These are phyloP conservation scores for Andricus curvator DNA, from an alignment of 2,888 invertebrate species.

Conservation along the genomic window DNA sequence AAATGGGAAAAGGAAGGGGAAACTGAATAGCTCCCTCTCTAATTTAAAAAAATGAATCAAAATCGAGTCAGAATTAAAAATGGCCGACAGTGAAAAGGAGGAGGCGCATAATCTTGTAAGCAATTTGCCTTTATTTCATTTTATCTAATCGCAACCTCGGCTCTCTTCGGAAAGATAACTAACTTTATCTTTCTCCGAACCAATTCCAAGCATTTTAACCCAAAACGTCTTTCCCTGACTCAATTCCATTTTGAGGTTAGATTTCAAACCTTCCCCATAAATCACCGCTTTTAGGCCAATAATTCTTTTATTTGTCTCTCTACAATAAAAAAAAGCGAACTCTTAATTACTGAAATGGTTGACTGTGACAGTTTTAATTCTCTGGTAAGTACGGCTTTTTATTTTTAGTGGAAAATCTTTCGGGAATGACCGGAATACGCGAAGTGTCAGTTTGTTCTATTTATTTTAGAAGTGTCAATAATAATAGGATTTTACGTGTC, in stretches of 20 bases:
- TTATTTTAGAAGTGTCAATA: neutral
- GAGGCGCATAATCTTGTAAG: constrained; percentile 87
- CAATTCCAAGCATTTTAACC: constrained; percentile 53
- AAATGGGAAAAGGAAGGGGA: neutral
- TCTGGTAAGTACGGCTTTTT: neutral
- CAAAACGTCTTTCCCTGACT: constrained; percentile 4
- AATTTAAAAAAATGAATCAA: neutral
- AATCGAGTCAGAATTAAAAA: constrained; percentile 68
- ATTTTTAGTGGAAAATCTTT: neutral
- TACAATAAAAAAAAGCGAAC: neutral
- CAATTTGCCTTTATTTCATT: constrained; percentile 72
- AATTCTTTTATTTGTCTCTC: neutral
- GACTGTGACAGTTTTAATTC: constrained; percentile 35
- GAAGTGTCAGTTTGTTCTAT: neutral
- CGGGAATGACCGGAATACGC: neutral
- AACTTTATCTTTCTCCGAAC: constrained; percentile 61
- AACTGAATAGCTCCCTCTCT: constrained; percentile 1
- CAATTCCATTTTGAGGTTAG: constrained; percentile 49
- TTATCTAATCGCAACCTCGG: constrained; percentile 74
- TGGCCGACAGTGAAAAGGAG: constrained; percentile 90
- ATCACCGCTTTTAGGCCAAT: neutral
- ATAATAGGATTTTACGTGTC: neutral
- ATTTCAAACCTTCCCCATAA: neutral
- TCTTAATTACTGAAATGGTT: neutral
- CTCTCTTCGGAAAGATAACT: constrained; percentile 62